Percentiles rank a stretch among this genome's conserved stretches.
These are phyloP conservation scores for Ailurus styani DNA, from an alignment of 2,113 vertebrate species.

Conservation along the genomic window DNA sequence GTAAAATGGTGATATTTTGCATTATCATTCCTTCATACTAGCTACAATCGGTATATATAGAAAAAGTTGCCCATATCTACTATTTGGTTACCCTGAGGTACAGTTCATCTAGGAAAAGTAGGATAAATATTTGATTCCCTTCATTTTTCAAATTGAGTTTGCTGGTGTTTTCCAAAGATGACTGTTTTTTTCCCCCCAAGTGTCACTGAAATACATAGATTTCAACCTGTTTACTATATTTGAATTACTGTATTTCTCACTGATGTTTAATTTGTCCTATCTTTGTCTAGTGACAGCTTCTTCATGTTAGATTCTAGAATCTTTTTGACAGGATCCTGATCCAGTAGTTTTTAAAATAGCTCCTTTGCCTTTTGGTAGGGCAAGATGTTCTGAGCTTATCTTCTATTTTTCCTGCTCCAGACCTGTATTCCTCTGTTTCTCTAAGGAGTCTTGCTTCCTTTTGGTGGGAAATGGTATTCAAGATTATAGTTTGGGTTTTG, in stretches of 20 bases:
- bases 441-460: background rate
- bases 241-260: background rate
- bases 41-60: background rate
- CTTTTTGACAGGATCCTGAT: background rate
- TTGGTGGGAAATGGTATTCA: background rate
- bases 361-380: background rate
- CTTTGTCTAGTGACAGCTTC: background rate
- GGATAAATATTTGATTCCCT: background rate
- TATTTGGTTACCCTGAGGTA: background rate
- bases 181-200: background rate
- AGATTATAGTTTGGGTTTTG: background rate
- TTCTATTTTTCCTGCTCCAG: background rate
- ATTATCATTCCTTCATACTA: conserved; percentile 2
- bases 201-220: background rate
- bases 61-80: background rate
- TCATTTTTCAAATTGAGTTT: conserved; percentile 35
- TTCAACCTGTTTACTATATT: background rate
- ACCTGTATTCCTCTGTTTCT: background rate
- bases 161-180: background rate
- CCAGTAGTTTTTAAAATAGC: background rate
- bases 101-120: background rate
- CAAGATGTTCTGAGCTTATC: background rate
- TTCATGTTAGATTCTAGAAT: background rate
- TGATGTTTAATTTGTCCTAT: background rate
- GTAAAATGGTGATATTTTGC: conserved; percentile 2